These are phyloP conservation scores for Vesta saturnalis DNA, from an alignment of 2,888 invertebrate species.

Conservation along the genomic window DNA sequence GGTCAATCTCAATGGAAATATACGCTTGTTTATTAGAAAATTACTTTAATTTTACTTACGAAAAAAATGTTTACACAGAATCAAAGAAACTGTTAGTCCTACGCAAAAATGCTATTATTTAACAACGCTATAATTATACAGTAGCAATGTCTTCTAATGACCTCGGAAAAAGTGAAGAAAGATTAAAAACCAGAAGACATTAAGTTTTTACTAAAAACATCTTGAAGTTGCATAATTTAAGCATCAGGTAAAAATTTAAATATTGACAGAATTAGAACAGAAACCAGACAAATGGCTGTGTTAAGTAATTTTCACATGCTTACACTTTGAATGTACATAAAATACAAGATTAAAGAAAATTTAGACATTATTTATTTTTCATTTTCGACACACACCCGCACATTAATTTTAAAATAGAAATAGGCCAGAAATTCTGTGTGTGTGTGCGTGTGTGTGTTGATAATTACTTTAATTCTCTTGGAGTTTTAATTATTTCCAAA, in stretches of 20 bases:
- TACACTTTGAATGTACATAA: conserved; percentile 10
- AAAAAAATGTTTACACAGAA: too few relatives aligned
- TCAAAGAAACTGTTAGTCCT: too few relatives aligned
- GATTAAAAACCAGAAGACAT: too few relatives aligned
- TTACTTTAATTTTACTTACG: too few relatives aligned
- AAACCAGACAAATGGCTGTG: background rate
- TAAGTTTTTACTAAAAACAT: too few relatives aligned
- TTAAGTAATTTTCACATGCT: background rate
- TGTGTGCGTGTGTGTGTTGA: too few relatives aligned
- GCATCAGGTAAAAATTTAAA: background rate
- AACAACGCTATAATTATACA: background rate
- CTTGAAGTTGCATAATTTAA: too few relatives aligned
- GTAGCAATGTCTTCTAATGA: background rate
- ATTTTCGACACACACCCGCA: background rate
- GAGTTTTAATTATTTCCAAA: background rate
- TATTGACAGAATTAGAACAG: conserved; percentile 1
- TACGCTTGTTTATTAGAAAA: too few relatives aligned
- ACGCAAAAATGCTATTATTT: too few relatives aligned
- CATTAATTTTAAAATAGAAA: conserved; percentile 3
- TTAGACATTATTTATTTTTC: conserved; percentile 17
- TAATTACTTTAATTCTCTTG: background rate
- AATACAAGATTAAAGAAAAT: conserved; percentile 21
- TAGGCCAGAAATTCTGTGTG: background rate
- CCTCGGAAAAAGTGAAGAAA: background rate
- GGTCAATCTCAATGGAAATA: too few relatives aligned